Conservation (phyloP, 2,113 vertebrate species). For the Apus apus region DNA sequence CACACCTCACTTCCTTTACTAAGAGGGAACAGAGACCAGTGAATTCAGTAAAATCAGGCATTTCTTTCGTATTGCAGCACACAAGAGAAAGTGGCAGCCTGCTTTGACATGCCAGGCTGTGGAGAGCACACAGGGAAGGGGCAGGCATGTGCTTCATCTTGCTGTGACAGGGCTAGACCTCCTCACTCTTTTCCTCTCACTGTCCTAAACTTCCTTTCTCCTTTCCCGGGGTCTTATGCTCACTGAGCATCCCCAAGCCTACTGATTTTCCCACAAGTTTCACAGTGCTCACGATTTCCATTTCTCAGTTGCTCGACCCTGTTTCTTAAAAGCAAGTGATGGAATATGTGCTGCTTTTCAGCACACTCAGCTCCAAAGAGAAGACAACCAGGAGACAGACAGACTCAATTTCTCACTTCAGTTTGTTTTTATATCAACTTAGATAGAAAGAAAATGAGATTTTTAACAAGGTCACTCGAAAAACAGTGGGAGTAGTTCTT, state of each 20-base stretch:
- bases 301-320: background rate
- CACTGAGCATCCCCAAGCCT: background rate
- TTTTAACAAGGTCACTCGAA: background rate
- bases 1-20: background rate
- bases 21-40: background rate
- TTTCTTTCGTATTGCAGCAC: background rate
- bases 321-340: background rate
- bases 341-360: background rate
- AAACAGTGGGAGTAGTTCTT: background rate
- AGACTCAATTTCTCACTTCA: background rate
- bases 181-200: background rate
- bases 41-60: background rate
- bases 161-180: background rate
- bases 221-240: background rate
- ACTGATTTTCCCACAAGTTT: background rate
- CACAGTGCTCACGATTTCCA: background rate
- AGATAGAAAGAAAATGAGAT: background rate
- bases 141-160: background rate
- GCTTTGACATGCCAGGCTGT: accelerated
- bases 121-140: background rate
- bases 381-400: background rate
- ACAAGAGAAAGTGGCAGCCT: background rate
- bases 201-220: background rate
- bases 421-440: background rate
- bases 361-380: background rate